These are phyloP conservation scores for Dimorphilus gyrociliatus DNA, from an alignment of 2,888 invertebrate species.

Conservation along the genomic window DNA sequence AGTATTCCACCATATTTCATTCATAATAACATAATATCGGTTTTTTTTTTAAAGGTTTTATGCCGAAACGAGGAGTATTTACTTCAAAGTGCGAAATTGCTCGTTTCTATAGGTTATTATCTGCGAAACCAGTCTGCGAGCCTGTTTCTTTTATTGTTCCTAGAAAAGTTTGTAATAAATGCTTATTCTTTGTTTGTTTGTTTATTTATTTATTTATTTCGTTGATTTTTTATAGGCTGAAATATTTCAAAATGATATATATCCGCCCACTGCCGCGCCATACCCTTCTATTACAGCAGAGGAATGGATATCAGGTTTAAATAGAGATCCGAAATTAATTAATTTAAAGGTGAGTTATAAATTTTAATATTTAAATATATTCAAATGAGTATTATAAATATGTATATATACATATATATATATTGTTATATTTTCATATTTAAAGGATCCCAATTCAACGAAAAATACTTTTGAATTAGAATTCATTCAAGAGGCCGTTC, in stretches of 20 bases:
- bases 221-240: constrained; percentile 50
- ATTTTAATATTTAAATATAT: background rate
- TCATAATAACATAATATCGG: background rate
- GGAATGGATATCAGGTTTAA: constrained; percentile 65
- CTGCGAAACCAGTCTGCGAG: constrained; percentile 55
- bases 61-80: constrained; percentile 94
- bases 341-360: constrained; percentile 54
- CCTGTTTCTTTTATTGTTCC: constrained; percentile 95
- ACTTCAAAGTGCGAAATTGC: constrained; percentile 82
- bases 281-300: constrained; percentile 74
- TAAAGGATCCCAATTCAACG: no score
- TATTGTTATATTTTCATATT: no score
- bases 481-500: no score
- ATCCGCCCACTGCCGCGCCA: constrained; percentile 82
- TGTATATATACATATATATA: background rate
- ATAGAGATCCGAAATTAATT: constrained; percentile 75
- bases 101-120: constrained; percentile 81
- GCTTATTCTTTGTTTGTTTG: background rate
- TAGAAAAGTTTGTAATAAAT: constrained; percentile 49
- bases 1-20: constrained; percentile 4
- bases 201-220: background rate
- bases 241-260: constrained; percentile 89
- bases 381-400: no score
- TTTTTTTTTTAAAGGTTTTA: constrained; percentile 45
- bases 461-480: no score